Evolutionary conservation across 2,113 vertebrate species (phyloP).

Genomic region (Oxyura jamaicensis): DNA sequence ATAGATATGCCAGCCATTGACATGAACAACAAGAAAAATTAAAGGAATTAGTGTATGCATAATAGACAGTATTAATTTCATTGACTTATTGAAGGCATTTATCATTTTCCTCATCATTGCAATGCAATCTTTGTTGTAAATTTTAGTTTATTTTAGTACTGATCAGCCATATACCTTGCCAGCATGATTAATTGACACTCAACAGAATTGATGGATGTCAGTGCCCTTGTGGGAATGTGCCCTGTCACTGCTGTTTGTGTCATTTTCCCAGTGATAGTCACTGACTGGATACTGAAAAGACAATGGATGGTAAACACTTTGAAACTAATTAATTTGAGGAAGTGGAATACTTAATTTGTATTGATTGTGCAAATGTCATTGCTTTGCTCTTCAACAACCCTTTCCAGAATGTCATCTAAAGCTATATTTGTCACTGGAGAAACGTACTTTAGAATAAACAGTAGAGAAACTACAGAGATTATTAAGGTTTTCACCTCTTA

Average conservation of each 20-base stretch:
- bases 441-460: neutral
- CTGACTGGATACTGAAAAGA: neutral
- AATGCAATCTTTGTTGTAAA: conserved; percentile 31
- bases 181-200: neutral
- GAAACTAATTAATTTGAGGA: conserved; percentile 33
- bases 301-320: neutral
- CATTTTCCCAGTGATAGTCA: neutral
- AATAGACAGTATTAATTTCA: conserved; percentile 10
- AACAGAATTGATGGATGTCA: neutral
- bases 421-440: neutral
- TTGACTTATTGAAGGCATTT: neutral
- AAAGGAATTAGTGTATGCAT: neutral
- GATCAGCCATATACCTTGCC: neutral
- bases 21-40: neutral
- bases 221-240: neutral
- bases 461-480: neutral
- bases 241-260: neutral
- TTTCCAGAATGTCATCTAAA: neutral
- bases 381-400: neutral
- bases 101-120: neutral
- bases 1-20: neutral
- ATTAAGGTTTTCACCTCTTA: conserved; percentile 3
- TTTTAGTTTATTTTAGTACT: conserved; percentile 40
- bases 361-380: neutral
- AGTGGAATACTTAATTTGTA: neutral